These are phyloP conservation scores for Astropecten irregularis DNA, from an alignment of 53 echinoderm and acorn worm species.

Conservation along the genomic window DNA sequence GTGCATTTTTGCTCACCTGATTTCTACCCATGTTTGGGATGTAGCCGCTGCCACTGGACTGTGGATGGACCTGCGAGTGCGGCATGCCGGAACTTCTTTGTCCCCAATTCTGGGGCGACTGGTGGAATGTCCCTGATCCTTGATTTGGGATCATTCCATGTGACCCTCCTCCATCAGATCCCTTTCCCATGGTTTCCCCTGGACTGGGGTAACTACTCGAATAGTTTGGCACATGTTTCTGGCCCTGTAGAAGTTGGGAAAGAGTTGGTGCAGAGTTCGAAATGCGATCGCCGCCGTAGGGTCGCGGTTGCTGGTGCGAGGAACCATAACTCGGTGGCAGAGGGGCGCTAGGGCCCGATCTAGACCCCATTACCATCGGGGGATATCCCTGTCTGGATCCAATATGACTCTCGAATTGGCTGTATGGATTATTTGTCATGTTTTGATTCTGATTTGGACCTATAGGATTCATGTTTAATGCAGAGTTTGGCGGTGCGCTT, in stretches of 20 bases:
- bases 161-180: slow-evolving; percentile 69
- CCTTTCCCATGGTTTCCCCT: slow-evolving; percentile 76
- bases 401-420: slow-evolving; percentile 82
- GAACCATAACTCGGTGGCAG: slow-evolving; percentile 64
- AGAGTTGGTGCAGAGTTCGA: slow-evolving; percentile 98
- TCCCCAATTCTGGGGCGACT: slow-evolving; percentile 63
- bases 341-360: slow-evolving; percentile 62
- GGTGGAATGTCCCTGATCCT: slow-evolving; percentile 47
- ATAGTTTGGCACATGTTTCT: slow-evolving; percentile 88
- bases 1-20: slow-evolving; percentile 59
- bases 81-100: slow-evolving; percentile 62
- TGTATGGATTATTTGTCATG: slow-evolving; percentile 85
- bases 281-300: slow-evolving; percentile 77
- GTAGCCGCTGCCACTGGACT: slow-evolving; percentile 47
- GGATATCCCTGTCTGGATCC: slow-evolving; percentile 76
- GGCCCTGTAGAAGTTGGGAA: slow-evolving; percentile 99
- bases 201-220: slow-evolving; percentile 82
- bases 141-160: slow-evolving; percentile 85
- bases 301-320: slow-evolving; percentile 63
- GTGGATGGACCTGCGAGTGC: slow-evolving; percentile 46
- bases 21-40: slow-evolving; percentile 63
- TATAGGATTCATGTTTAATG: slow-evolving; percentile 57
- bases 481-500: slow-evolving; percentile 71
- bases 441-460: slow-evolving; percentile 60
- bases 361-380: slow-evolving; percentile 67